These are phyloP conservation scores for Styela clava DNA, from an alignment of 23 tunicate genomes.

Conservation along the genomic window DNA sequence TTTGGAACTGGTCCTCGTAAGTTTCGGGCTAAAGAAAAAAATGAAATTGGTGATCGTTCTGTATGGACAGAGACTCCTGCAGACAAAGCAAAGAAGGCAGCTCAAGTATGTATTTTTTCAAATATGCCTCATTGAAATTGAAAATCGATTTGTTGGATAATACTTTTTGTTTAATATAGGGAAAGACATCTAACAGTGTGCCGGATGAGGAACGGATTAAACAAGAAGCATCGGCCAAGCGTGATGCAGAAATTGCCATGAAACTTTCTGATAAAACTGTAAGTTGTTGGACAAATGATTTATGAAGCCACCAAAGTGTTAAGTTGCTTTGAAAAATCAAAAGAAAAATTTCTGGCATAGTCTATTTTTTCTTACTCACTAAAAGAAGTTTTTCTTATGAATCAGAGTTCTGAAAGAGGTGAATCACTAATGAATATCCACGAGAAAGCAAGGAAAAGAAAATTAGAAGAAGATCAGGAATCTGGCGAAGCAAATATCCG, in stretches of 20 bases:
- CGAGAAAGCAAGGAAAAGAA: slow-evolving; percentile 73
- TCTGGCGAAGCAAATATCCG: slow-evolving; percentile 42
- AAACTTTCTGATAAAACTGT: slow-evolving; percentile 10
- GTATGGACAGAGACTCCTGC: slow-evolving; percentile 95
- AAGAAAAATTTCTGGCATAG: too few species aligned
- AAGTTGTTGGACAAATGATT: background rate
- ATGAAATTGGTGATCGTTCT: slow-evolving; percentile 74
- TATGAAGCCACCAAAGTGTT: too few species aligned
- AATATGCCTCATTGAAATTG: background rate
- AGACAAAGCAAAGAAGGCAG: slow-evolving; percentile 46
- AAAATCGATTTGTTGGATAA: background rate
- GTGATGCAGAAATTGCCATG: slow-evolving; percentile 33
- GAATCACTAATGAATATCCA: slow-evolving; percentile 84
- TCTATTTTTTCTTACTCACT: too few species aligned
- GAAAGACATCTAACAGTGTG: background rate
- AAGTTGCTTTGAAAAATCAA: too few species aligned
- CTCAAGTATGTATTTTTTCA: background rate
- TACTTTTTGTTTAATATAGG: too few species aligned
- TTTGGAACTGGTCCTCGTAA: slow-evolving; percentile 81
- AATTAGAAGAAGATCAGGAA: slow-evolving; percentile 69
- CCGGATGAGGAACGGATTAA: slow-evolving; percentile 6
- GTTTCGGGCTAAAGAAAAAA: slow-evolving; percentile 48
- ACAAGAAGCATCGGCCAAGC: background rate
- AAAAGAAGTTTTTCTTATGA: too few species aligned
- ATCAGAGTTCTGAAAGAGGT: slow-evolving; percentile 15